These are phyloP conservation scores for Hyperopisus bebe DNA, from an alignment of 2,113 vertebrate genomes.

Conservation along the genomic window DNA sequence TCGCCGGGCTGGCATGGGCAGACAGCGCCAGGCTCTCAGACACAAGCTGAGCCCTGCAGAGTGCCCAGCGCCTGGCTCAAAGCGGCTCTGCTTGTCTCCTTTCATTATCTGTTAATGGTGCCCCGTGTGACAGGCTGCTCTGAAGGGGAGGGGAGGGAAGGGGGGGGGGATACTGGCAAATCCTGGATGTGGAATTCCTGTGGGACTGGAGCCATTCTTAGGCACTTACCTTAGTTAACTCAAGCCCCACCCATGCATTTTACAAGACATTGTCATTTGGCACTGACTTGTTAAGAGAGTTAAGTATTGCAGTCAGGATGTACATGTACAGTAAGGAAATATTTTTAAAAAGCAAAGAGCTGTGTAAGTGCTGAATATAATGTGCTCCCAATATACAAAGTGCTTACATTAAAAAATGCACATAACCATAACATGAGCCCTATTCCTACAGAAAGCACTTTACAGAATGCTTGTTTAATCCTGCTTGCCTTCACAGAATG, in stretches of 20 bases:
- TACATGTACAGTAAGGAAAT: background rate
- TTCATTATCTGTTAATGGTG: conserved; percentile 96
- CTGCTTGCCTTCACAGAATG: background rate
- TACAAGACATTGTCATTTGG: background rate
- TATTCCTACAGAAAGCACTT: background rate
- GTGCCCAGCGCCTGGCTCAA: conserved; percentile 77
- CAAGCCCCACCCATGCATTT: background rate
- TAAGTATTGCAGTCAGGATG: background rate
- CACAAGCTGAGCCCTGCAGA: conserved; percentile 83
- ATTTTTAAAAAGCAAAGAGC: background rate
- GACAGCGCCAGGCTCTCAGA: conserved; percentile 74
- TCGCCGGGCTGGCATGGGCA: conserved; percentile 51
- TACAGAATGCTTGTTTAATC: background rate
- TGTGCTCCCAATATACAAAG: background rate
- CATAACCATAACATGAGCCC: background rate
- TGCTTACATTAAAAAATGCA: background rate
- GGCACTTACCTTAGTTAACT: conserved; percentile 28
- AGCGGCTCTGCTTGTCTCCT: conserved; percentile 78
- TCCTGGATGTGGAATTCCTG: conserved; percentile 79
- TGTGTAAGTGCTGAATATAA: background rate
- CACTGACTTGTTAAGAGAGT: background rate
- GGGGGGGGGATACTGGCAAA: conserved; percentile 74
- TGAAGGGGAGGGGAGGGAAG: conserved; percentile 75
- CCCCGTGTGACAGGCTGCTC: conserved; percentile 87
- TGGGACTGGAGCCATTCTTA: conserved; percentile 61